phyloP scores from a whole-genome alignment of 37 sponge, comb jelly and placozoan species.

The Amphimedon queenslandica region DNA sequence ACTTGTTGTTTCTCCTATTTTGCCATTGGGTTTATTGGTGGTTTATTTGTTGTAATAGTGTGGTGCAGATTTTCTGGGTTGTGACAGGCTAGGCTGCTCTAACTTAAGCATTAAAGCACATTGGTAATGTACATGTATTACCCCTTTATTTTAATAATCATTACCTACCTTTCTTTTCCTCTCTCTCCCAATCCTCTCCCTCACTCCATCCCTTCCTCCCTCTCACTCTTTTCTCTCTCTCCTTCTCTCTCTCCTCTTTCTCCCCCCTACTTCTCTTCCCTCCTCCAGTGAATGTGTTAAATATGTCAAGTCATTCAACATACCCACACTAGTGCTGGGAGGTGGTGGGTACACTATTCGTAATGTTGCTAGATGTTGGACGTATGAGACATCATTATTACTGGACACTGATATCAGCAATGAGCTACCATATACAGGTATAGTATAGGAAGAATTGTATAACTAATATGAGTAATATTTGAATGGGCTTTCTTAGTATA shows the following conservation, averaged over 20 bases:
- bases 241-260: not conserved
- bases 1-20: too few relatives aligned
- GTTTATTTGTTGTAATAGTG: slow-evolving; percentile 71
- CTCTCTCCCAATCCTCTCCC: not conserved
- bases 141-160: not conserved
- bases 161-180: not conserved
- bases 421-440: slow-evolving; percentile 90
- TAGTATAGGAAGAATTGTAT: too few relatives aligned
- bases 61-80: slow-evolving; percentile 98
- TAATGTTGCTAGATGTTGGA: slow-evolving; percentile 98
- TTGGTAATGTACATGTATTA: too few relatives aligned
- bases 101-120: slow-evolving; percentile 95
- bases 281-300: slow-evolving; percentile 89
- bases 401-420: slow-evolving; percentile 85
- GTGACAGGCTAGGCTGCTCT: slow-evolving; percentile 98
- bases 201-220: not conserved
- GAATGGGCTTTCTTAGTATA: too few relatives aligned
- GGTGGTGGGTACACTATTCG: slow-evolving; percentile 97
- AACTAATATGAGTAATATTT: too few relatives aligned
- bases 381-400: slow-evolving; percentile 95
- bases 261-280: not conserved
- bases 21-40: too few relatives aligned
- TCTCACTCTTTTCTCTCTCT: not conserved
- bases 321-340: slow-evolving; percentile 92
- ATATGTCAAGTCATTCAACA: slow-evolving; percentile 89